Evolutionary conservation across 2,113 vertebrate genomes (phyloP).

Genomic region (Maylandia zebra): DNA sequence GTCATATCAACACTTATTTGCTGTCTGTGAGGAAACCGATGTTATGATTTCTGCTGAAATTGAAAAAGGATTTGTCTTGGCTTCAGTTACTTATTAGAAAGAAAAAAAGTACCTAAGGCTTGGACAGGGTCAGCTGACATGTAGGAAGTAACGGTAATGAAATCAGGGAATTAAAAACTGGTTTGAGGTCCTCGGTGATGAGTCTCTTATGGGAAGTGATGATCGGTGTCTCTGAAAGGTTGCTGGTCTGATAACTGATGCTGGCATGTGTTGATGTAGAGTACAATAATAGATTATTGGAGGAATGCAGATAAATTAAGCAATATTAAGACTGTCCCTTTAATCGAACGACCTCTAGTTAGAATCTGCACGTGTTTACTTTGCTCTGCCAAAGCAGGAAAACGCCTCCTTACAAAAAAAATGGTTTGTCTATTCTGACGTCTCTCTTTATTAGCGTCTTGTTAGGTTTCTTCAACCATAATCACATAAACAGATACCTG

Average conservation of each 20-base stretch:
- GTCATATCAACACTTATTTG: not conserved
- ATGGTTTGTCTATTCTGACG: not conserved
- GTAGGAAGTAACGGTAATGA: not conserved
- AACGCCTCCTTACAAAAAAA: fast-evolving
- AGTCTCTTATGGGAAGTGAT: not conserved
- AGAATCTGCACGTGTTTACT: not conserved
- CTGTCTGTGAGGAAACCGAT: not conserved
- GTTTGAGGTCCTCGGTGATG: not conserved
- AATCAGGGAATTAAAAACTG: not conserved
- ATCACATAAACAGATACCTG: not conserved
- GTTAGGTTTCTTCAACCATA: fast-evolving
- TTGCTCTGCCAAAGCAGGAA: not conserved
- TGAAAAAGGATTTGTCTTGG: not conserved
- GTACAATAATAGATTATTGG: not conserved
- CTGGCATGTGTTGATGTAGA: not conserved
- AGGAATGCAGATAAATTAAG: not conserved
- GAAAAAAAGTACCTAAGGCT: fast-evolving
- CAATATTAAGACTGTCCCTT: not conserved
- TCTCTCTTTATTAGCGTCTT: not conserved
- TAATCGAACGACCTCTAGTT: fast-evolving
- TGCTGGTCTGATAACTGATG: not conserved
- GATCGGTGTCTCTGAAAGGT: not conserved
- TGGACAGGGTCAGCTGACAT: not conserved
- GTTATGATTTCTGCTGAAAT: not conserved
- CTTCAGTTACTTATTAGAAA: fast-evolving